Percentiles rank a stretch among this genome's conserved stretches.
Evolutionary conservation across 2,888 invertebrate species (phyloP).

Genomic region (Hipparchia semele): DNA sequence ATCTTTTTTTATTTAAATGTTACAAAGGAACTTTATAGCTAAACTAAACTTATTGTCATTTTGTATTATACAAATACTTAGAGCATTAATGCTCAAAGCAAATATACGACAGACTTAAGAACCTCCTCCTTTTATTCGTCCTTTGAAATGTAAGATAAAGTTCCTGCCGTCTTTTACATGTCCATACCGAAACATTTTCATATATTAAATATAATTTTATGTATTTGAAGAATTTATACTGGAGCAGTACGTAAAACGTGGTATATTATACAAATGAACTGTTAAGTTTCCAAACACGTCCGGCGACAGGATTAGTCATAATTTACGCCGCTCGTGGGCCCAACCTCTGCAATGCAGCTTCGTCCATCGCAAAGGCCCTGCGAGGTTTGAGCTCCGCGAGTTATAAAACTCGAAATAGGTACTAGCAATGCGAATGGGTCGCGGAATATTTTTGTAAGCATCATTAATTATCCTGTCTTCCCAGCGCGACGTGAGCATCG

Average conservation of each 20-base stretch:
- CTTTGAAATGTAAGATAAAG: too few relatives aligned
- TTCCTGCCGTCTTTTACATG: too few relatives aligned
- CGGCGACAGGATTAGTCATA: slow-evolving; percentile 35
- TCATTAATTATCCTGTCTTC: slow-evolving; percentile 6
- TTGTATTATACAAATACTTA: too few relatives aligned
- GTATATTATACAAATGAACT: slow-evolving; percentile 17
- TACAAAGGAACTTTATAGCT: too few relatives aligned
- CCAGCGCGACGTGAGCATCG: slow-evolving; percentile 7
- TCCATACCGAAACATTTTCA: too few relatives aligned
- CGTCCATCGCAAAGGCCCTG: slow-evolving; percentile 31
- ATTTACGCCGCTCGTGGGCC: slow-evolving; percentile 36
- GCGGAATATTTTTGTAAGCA: slow-evolving; percentile 20
- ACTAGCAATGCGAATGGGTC: slow-evolving; percentile 13
- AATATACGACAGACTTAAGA: too few relatives aligned
- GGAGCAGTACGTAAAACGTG: neutral
- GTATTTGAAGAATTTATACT: neutral
- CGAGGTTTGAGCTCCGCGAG: slow-evolving; percentile 28
- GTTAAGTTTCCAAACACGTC: slow-evolving; percentile 35
- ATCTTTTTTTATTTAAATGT: too few relatives aligned
- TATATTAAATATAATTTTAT: neutral
- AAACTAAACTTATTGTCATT: too few relatives aligned
- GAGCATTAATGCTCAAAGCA: too few relatives aligned
- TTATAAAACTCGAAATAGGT: slow-evolving; percentile 33
- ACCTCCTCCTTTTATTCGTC: too few relatives aligned
- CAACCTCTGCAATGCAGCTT: slow-evolving; percentile 44